Evolutionary conservation across 1,140 invertebrate genomes (phyloP), one percentile per base, ranked within the genome.

Genomic region (Diprion similis): DNA sequence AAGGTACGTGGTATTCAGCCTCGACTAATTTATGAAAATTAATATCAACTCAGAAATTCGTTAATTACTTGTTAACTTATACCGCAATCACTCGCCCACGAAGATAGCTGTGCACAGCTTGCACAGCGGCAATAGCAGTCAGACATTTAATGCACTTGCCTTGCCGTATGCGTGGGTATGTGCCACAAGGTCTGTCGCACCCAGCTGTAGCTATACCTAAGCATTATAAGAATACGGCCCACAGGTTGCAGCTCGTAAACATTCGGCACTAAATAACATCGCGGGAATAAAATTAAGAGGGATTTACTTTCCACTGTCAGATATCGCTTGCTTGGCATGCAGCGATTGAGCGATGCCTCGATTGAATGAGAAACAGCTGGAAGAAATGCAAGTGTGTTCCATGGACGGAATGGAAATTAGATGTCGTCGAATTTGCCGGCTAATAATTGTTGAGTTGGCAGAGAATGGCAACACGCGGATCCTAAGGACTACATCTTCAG

Each of bases 21-120:
- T 59, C 51, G 51, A 17, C n/a, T 59, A 59, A 59, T 59, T 59
- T 59, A 59, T 59, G 51, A 59, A 59, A 59, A 59, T 59, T 59
- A 17, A 59, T 59, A 17, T 13, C 51, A 17, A 59, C 6, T 17
- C 51, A 59, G 6, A 8, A 59, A 59, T 59, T 59, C 8, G 51
- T 59, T 59, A 59, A 59, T 59, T 59, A 59, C 51, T 59, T 59
- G 51, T 59, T 59, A 59, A 59, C 51, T 4, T 59, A 15, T 59
- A 17, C 51, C n/a, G n/a, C 51, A 13, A 17, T 13, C 11, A 59
- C n/a, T 37, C 24, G 24, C 24, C 24, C 24, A 37, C 24, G 24
- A 37, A 37, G 24, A 37, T 37, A 37, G 24, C 24, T 37, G 24
- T 37, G 24, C 24, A 37, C 24, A 37, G 24, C 24, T 37, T 37